Evolutionary conservation across 2,888 invertebrate species (phyloP), one percentile per base, ranked within the genome.

Genomic region (Xestia ashworthii): DNA sequence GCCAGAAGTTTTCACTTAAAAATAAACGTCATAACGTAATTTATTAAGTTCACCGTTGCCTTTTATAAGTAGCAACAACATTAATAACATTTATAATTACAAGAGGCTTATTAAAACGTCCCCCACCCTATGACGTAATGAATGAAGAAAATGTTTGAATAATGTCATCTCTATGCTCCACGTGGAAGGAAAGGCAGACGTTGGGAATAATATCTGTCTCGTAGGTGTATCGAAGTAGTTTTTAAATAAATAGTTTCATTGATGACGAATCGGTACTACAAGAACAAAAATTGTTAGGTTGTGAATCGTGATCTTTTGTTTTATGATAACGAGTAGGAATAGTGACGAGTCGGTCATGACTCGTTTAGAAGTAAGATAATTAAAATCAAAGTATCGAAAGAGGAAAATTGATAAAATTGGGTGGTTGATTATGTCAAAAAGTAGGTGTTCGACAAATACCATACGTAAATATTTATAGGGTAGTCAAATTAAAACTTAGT

Each of bases 31-130:
- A 41, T 14, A 38, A 25, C 19, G 11, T 41, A 16, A 22, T 41
- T 66, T 9, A 50, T 38, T 6, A 44, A 66, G 6, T 60, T 60
- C 8, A 48, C 50, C 60, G 68, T 75, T 53, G n/a, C 22, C 9
- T n/a, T 70, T 70, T 65, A 22, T 72, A 66, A 55, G 71, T 55
- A 65, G 55, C 11, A 62, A 64, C 58, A 50, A 67, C 25, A 69
- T 81, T 87, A 85, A 71, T 86, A 86, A 82, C 71, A n/a, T n/a
- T n/a, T n/a, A n/a, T n/a, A 76, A 66, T 53, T 60, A 77, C 75
- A 74, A 81, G 74, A 78, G 60, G 55, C 70, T 88, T 55, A 77
- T 75, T 81, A 78, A 71, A 73, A 62, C 55, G 16, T 74, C 66
- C 66, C 55, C 67, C 48, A 60, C 60, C n/a, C 62, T 65, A 76